Percentiles rank a stretch among this genome's conserved stretches.
These are phyloP conservation scores for Enteromius trimaculatus DNA, from an alignment of 2,797 vertebrate genomes.

Conservation along the genomic window DNA sequence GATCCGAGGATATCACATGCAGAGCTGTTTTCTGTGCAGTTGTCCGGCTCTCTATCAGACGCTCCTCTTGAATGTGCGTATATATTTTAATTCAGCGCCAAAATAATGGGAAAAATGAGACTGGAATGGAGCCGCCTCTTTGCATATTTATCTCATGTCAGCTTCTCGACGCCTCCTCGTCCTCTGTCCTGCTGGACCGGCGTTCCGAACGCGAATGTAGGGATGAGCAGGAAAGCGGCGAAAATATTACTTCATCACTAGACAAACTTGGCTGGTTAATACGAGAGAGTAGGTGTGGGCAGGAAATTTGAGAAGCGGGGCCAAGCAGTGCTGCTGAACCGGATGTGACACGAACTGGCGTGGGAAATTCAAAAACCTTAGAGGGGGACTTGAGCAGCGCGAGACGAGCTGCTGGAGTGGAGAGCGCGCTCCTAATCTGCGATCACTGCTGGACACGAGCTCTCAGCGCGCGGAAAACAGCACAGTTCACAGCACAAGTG, in stretches of 20 bases:
- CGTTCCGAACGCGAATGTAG: slow-evolving; percentile 17
- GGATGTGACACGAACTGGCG: slow-evolving; percentile 84
- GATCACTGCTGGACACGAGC: slow-evolving; percentile 9
- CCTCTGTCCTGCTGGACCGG: slow-evolving; percentile 20
- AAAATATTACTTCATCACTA: slow-evolving; percentile 65
- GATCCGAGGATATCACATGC: slow-evolving; percentile 75
- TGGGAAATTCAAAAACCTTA: slow-evolving; percentile 76
- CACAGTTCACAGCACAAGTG: slow-evolving; percentile 11
- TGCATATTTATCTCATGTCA: slow-evolving; percentile 80
- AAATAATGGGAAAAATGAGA: slow-evolving; percentile 74
- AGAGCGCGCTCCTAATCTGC: slow-evolving; percentile 20
- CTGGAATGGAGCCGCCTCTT: slow-evolving; percentile 74
- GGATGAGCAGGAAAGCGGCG: slow-evolving; percentile 16
- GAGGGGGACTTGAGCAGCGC: slow-evolving; percentile 20
- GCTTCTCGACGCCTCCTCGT: slow-evolving; percentile 62
- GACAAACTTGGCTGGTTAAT: slow-evolving; percentile 80
- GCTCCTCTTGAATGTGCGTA: slow-evolving; percentile 50
- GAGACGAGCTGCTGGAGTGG: slow-evolving; percentile 10
- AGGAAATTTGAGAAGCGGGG: slow-evolving; percentile 63
- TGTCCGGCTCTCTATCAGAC: slow-evolving; percentile 60
- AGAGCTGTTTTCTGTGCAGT: slow-evolving; percentile 61
- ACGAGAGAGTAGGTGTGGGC: slow-evolving; percentile 66
- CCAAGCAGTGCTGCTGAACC: slow-evolving; percentile 72
- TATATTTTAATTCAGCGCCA: slow-evolving; percentile 71
- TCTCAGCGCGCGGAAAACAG: slow-evolving; percentile 26